Conservation (phyloP, 2,113 vertebrate genomes). For the Spea multiplicata region DNA sequence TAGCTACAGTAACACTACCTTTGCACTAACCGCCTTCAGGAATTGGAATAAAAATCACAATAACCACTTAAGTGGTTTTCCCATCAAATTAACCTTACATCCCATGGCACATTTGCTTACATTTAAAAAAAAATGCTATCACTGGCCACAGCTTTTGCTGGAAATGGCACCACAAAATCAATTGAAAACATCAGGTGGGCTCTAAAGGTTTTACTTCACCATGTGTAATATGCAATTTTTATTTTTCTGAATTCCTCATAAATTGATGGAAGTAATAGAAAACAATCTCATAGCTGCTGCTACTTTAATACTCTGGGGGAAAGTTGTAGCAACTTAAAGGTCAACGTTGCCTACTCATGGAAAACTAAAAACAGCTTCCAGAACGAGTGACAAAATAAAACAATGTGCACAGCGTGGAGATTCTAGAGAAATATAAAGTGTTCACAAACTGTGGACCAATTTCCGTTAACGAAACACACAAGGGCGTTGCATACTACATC, state of each 20-base stretch:
- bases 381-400: too few species aligned
- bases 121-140: conserved; percentile 31
- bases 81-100: conserved; percentile 41
- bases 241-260: background rate
- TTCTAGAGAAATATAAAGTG: too few species aligned
- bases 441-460: too few species aligned
- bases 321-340: too few species aligned
- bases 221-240: background rate
- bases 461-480: too few species aligned
- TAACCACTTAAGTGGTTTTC: conserved; percentile 42
- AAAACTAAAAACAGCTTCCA: too few species aligned
- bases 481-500: too few species aligned
- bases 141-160: conserved; percentile 24
- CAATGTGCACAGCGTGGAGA: too few species aligned
- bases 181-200: conserved; percentile 26
- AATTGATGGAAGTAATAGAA: background rate
- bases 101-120: conserved; percentile 35
- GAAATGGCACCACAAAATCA: conserved; percentile 35
- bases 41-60: conserved; percentile 26
- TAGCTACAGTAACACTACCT: background rate
- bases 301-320: too few species aligned
- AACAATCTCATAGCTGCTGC: background rate
- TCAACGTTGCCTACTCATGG: too few species aligned
- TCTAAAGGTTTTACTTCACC: conserved; percentile 33
- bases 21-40: background rate